Conservation (phyloP, 2,113 vertebrate genomes). For the Siniperca knerii region DNA sequence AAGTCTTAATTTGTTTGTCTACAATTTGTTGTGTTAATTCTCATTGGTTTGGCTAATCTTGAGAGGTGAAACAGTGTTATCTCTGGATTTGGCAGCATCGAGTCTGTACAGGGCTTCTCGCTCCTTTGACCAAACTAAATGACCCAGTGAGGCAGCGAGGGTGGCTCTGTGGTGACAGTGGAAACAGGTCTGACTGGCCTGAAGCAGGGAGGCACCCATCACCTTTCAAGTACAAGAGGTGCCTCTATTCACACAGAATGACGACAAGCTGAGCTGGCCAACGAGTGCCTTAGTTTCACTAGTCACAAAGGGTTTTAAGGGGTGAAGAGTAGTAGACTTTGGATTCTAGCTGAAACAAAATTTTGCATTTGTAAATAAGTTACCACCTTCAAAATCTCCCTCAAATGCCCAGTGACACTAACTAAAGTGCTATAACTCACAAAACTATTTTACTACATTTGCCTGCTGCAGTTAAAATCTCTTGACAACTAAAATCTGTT, state of each 20-base stretch:
- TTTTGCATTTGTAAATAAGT: conserved; percentile 23
- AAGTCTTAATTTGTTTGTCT: not conserved
- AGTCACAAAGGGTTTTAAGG: not conserved
- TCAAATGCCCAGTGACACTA: not conserved
- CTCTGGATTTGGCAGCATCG: not conserved
- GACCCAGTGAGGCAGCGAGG: conserved; percentile 48
- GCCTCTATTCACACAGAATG: conserved; percentile 16
- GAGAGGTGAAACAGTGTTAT: not conserved
- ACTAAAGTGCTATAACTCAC: not conserved
- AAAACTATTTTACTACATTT: not conserved
- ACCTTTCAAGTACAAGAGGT: conserved; percentile 28
- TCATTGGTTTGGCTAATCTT: not conserved
- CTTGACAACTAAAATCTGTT: not conserved
- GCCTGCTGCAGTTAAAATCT: not conserved
- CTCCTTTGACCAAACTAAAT: conserved; percentile 20
- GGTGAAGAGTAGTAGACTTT: not conserved
- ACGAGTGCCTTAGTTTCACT: not conserved
- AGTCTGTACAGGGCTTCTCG: conserved; percentile 1
- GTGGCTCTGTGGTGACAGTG: conserved; percentile 27
- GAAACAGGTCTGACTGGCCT: conserved; percentile 75
- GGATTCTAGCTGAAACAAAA: conserved; percentile 4
- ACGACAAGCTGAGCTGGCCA: conserved; percentile 9
- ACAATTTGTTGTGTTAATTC: not conserved
- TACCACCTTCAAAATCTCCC: not conserved
- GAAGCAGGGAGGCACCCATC: conserved; percentile 49